These are phyloP conservation scores for Minunthozetes semirufus DNA, from an alignment of 2,888 invertebrate genomes.

Conservation along the genomic window DNA sequence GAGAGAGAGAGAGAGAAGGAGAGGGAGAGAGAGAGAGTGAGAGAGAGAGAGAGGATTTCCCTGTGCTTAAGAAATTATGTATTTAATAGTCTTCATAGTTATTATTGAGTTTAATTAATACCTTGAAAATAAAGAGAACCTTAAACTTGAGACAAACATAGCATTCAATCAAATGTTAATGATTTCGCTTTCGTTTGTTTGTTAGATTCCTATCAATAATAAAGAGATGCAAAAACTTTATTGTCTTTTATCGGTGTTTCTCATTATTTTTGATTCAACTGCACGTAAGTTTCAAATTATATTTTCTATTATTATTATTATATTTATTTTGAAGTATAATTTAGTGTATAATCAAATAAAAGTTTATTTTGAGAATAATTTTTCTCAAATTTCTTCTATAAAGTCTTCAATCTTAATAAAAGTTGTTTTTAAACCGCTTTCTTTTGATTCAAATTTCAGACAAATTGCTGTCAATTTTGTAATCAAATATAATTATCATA, in stretches of 20 bases:
- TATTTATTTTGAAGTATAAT: not conserved
- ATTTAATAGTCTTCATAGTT: too few species aligned
- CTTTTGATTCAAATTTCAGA: too few species aligned
- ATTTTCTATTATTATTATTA: not conserved
- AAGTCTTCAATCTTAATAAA: too few species aligned
- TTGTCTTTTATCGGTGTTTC: not conserved
- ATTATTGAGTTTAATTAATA: too few species aligned
- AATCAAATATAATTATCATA: too few species aligned
- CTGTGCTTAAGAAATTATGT: too few species aligned
- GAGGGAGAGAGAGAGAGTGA: conserved; percentile 3
- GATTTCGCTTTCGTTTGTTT: not conserved
- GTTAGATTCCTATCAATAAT: not conserved
- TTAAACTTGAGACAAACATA: not conserved
- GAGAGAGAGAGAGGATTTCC: too few species aligned
- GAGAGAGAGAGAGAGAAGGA: not conserved
- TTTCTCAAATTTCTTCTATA: too few species aligned
- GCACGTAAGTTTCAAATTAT: conserved; percentile 5
- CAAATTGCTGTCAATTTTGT: too few species aligned
- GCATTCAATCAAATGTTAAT: not conserved
- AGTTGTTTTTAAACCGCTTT: too few species aligned
- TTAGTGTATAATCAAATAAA: too few species aligned
- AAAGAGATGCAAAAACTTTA: conserved; percentile 18
- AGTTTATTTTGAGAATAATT: too few species aligned
- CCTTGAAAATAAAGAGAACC: not conserved
- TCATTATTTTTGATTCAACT: not conserved